Evolutionary conservation across 2,888 invertebrate species (phyloP).

Genomic region (Drosophila greeni): DNA sequence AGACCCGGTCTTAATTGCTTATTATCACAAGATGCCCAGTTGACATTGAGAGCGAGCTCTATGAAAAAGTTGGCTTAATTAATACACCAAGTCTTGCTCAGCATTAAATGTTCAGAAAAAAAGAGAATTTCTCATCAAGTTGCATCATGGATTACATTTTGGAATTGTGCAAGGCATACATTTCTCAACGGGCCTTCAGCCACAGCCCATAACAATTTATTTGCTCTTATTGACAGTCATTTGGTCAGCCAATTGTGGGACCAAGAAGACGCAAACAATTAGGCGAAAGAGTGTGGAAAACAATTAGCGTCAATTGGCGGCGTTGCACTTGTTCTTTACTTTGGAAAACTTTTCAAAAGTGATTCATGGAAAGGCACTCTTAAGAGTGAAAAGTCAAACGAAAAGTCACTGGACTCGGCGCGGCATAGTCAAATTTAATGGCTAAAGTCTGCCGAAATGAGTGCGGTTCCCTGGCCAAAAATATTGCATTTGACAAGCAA

Average conservation of each 20-base stretch:
- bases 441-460: slow-evolving; percentile 18
- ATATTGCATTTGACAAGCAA: slow-evolving; percentile 33
- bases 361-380: slow-evolving; percentile 9
- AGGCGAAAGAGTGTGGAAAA: slow-evolving; percentile 44
- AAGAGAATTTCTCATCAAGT: not conserved
- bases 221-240: slow-evolving; percentile 31
- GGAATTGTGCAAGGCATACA: slow-evolving; percentile 29
- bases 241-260: slow-evolving; percentile 43
- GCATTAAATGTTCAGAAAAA: not conserved
- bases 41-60: slow-evolving; percentile 9
- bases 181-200: slow-evolving; percentile 6
- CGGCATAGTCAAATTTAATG: slow-evolving; percentile 19
- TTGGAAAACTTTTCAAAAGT: slow-evolving; percentile 8
- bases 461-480: not conserved
- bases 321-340: slow-evolving; percentile 33
- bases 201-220: slow-evolving; percentile 28
- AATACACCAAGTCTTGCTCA: slow-evolving; percentile 6
- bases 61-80: slow-evolving; percentile 13
- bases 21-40: slow-evolving; percentile 19
- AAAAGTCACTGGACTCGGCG: slow-evolving; percentile 56
- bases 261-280: slow-evolving; percentile 17
- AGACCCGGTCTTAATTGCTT: slow-evolving; percentile 35
- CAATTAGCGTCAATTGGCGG: slow-evolving; percentile 66
- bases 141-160: slow-evolving; percentile 10
- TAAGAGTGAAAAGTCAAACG: slow-evolving; percentile 48